Percentiles rank a stretch among this genome's conserved stretches.
These are phyloP conservation scores for Synchiropus splendidus DNA, from an alignment of 2,113 vertebrate species.

Conservation along the genomic window DNA sequence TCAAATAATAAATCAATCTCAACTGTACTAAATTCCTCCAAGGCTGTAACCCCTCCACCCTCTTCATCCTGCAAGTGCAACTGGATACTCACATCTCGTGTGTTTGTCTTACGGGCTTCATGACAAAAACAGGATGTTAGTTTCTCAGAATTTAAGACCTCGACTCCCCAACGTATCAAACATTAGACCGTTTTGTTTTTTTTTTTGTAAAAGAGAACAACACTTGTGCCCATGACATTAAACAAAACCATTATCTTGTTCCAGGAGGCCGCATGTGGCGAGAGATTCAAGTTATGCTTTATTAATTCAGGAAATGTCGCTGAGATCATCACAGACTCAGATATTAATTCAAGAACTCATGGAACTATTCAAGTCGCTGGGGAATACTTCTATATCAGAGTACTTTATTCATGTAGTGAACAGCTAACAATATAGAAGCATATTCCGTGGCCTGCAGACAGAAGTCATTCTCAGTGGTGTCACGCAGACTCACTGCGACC, in stretches of 20 bases:
- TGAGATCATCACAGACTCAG: not conserved
- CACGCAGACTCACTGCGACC: no score
- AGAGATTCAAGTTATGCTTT: not conserved
- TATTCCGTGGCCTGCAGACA: no score
- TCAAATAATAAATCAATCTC: conserved; percentile 51
- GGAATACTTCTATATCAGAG: no score
- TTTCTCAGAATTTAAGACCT: not conserved
- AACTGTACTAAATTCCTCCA: conserved; percentile 32
- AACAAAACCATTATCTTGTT: not conserved
- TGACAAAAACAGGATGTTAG: conserved; percentile 1
- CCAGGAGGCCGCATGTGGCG: not conserved
- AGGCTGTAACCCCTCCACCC: conserved; percentile 18
- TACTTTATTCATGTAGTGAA: no score
- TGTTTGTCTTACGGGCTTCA: conserved; percentile 5
- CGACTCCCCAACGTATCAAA: not conserved
- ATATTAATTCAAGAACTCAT: not conserved
- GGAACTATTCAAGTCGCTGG: no score
- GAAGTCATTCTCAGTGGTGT: no score
- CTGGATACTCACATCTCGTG: conserved; percentile 5
- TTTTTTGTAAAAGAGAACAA: not conserved
- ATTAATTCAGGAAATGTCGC: not conserved
- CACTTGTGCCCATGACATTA: not conserved
- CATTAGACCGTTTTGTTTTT: not conserved
- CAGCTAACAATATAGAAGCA: no score
- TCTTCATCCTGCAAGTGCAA: not conserved